phyloP scores from a whole-genome alignment of 2,113 vertebrate species.

The Plestiodon gilberti region DNA sequence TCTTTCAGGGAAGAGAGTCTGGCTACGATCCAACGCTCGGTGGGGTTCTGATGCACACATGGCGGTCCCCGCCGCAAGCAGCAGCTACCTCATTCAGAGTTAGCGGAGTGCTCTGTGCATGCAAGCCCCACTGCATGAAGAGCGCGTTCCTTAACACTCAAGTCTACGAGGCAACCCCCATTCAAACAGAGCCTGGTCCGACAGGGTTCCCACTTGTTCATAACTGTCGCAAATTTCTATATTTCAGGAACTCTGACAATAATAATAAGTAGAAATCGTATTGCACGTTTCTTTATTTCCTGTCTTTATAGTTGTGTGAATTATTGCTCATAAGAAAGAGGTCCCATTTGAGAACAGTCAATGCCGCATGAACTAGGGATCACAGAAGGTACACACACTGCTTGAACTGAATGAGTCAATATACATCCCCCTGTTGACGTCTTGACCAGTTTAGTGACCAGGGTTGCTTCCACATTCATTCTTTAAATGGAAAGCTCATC shows the following conservation, averaged over 20 bases:
- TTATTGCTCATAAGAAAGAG: not conserved
- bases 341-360: not conserved
- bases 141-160: not conserved
- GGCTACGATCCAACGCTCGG: not conserved
- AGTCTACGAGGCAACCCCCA: not conserved
- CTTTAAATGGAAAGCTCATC: not conserved
- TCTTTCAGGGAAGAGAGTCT: conserved; percentile 5
- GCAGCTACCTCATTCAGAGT: not conserved
- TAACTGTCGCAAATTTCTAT: not conserved
- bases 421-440: not conserved
- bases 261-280: not conserved
- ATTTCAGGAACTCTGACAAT: not conserved
- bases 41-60: not conserved
- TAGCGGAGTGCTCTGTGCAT: not conserved
- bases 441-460: too few species aligned
- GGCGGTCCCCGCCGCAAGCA: not conserved
- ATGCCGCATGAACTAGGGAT: not conserved
- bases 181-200: not conserved
- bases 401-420: not conserved
- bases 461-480: not conserved
- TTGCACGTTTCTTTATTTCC: not conserved
- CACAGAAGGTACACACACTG: not conserved
- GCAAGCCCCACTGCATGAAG: not conserved
- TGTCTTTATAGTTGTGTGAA: not conserved
- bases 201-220: not conserved